phyloP scores from a whole-genome alignment of 1,140 invertebrate species.

The Mizuhopecten yessoensis region DNA sequence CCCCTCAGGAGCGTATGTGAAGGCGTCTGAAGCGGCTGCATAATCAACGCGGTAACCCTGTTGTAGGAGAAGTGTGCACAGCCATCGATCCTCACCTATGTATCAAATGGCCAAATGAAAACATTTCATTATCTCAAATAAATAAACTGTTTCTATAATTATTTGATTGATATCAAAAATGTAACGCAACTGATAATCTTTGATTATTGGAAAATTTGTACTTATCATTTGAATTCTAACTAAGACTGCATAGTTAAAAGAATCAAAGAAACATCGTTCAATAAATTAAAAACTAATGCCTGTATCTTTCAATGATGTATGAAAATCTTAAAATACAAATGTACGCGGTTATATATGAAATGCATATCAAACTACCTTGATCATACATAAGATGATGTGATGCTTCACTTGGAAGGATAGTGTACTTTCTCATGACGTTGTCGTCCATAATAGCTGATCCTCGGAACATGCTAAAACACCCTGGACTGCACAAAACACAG shows the following conservation, averaged over 20 bases:
- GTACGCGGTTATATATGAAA: too few species aligned
- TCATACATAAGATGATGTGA: slow-evolving; percentile 87
- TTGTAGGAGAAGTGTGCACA: slow-evolving; percentile 96
- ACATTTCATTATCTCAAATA: too few species aligned
- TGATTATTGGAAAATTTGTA: too few species aligned
- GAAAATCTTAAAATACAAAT: too few species aligned
- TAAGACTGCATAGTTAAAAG: too few species aligned
- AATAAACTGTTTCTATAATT: too few species aligned
- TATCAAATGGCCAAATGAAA: neutral
- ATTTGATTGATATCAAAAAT: too few species aligned
- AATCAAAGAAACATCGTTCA: too few species aligned
- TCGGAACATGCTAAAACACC: slow-evolving; percentile 88
- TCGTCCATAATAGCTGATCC: slow-evolving; percentile 87
- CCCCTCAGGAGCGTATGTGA: slow-evolving; percentile 95
- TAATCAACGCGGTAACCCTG: slow-evolving; percentile 99
- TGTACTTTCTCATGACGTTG: slow-evolving; percentile 87
- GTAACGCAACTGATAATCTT: too few species aligned
- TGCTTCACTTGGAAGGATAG: slow-evolving; percentile 85
- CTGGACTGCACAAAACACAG: slow-evolving; percentile 87
- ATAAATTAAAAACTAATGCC: too few species aligned
- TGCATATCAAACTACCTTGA: slow-evolving; percentile 83
- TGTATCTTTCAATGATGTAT: too few species aligned
- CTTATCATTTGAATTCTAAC: too few species aligned
- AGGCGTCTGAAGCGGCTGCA: slow-evolving; percentile 98
- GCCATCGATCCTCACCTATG: slow-evolving; percentile 88